Evolutionary conservation across 1,140 invertebrate species (phyloP), one percentile per base, ranked within the genome.

Genomic region (Drosophila ogumai): DNA sequence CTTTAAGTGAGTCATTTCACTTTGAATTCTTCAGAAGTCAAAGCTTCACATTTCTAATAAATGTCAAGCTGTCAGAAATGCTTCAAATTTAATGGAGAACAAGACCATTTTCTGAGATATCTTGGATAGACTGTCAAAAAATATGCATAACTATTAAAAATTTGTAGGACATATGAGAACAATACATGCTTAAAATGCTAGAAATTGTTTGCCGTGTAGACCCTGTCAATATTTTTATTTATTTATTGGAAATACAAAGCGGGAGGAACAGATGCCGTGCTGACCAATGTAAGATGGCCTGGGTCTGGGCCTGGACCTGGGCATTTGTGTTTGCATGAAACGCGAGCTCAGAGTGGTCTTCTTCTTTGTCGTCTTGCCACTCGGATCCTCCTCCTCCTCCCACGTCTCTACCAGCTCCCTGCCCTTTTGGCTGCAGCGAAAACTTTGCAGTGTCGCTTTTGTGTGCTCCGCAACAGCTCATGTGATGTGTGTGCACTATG

Each of bases 361-460:
- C 25, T 41, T 25, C 36, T 58, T 17, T 22, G 50, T 22, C 55
- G 40, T 60, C 28, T 60, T 61, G 36, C 61, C 40, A 56, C 17
- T 22, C 7, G 7, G 13, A 32, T 6, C 32, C 25, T 12, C 36
- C 60, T 22, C 32, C 25, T 12, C 36, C 60, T 22, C 54, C 44
- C 41, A 57, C 55, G 10, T 41, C 50, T 17, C 63, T 19, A 6
- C 9, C 38, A n/a, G 6, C 49, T 22, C 28, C 12, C 36, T 17
- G 4, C 47, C 22, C 47, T 66, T 31, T 52, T 58, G 28, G 49
- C 17, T 74, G 69, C 77, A 75, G 78, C 46, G 69, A 80, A 80
- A 75, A 80, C 36, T 79, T 79, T 61, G 68, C 72, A 63, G 57
- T 75, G 71, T 75, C 71, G 73, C 59, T 65, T 75, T 75, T 75